Conservation (phyloP, 2,888 invertebrate genomes). For the Oligia fasciuncula region DNA sequence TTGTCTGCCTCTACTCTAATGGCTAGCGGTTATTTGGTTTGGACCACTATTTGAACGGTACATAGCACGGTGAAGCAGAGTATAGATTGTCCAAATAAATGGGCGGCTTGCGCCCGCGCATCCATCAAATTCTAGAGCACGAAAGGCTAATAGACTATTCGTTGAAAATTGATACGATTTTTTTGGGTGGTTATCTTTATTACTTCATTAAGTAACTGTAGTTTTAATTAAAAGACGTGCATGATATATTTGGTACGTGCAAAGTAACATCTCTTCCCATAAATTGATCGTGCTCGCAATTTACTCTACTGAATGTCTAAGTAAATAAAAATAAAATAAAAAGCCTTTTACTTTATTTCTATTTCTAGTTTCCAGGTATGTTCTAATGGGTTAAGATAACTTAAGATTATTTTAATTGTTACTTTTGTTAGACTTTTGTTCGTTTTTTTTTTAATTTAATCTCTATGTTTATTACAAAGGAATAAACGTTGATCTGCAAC, state of each 20-base stretch:
- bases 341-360: not conserved
- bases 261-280: not conserved
- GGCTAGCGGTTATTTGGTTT: constrained; percentile 66
- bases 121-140: constrained; percentile 51
- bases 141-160: not conserved
- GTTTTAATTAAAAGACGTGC: not conserved
- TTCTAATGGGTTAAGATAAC: not conserved
- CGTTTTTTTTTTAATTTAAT: not conserved
- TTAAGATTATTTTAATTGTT: not conserved
- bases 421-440: not conserved
- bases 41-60: constrained; percentile 64
- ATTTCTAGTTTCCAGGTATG: no score
- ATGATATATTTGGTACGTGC: not conserved
- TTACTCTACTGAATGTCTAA: not conserved
- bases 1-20: constrained; percentile 53
- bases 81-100: constrained; percentile 49
- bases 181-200: no score
- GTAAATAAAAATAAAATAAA: not conserved
- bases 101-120: constrained; percentile 29
- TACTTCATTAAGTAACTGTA: not conserved
- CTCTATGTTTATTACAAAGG: not conserved
- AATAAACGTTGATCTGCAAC: not conserved
- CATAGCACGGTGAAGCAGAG: constrained; percentile 37
- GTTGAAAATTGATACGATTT: not conserved
- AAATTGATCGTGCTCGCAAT: not conserved